Percentiles rank a stretch among this genome's conserved stretches.
Conservation (phyloP, 2,888 invertebrate genomes). For the Chaitophorus viminalis region DNA sequence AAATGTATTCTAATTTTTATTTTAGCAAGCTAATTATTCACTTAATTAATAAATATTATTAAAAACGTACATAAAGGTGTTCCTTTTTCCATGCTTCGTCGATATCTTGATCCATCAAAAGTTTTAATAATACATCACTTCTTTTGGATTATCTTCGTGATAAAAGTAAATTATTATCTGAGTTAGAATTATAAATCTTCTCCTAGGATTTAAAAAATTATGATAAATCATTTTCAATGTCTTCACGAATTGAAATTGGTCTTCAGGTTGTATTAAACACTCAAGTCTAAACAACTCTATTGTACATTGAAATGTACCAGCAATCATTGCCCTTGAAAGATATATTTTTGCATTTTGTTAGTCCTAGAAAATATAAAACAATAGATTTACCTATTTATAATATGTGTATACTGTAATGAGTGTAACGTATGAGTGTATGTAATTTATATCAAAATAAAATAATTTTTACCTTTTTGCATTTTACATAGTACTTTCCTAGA, state of each 20-base stretch:
- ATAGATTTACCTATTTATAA: neutral
- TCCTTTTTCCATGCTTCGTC: constrained; percentile 5
- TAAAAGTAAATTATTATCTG: constrained; percentile 18
- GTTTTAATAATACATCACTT: constrained; percentile 18
- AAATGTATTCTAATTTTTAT: no score
- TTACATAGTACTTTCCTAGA: constrained; percentile 34
- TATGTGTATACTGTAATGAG: no score
- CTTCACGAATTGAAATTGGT: neutral
- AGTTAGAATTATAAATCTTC: neutral
- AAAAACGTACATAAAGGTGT: constrained; percentile 14
- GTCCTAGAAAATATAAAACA: constrained; percentile 18
- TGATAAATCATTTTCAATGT: constrained; percentile 24
- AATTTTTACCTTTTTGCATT: constrained; percentile 16
- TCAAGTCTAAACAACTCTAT: constrained; percentile 17
- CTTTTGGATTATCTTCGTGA: constrained; percentile 17
- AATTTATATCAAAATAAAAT: neutral
- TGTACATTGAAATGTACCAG: constrained; percentile 8
- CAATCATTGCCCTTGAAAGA: neutral
- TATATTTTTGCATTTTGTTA: constrained; percentile 28
- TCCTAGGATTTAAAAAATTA: neutral
- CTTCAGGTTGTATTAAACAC: neutral
- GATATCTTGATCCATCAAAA: constrained; percentile 23
- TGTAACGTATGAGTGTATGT: neutral
- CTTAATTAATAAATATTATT: neutral
- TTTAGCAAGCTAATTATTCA: no score